phyloP scores from a whole-genome alignment of 2,797 vertebrate species.

The Galago senegalensis region DNA sequence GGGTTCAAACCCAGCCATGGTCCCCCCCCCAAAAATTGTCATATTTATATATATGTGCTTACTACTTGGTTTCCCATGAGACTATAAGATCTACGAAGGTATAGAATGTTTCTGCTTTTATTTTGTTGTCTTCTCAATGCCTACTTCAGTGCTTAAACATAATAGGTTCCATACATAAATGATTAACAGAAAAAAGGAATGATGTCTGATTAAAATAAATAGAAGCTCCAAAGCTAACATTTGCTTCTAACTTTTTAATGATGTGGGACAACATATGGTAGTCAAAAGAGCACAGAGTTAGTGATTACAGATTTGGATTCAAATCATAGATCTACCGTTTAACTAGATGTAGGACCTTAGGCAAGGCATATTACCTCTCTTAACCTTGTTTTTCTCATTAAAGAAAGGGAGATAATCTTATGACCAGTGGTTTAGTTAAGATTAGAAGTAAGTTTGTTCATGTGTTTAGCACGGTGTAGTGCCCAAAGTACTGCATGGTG shows the following conservation, averaged over 20 bases:
- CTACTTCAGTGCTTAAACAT: background rate
- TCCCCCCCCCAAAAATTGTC: background rate
- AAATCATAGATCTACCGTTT: background rate
- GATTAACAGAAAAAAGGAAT: conserved; percentile 30
- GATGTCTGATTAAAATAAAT: conserved; percentile 51
- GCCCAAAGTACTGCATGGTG: conserved; percentile 27
- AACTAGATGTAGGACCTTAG: background rate
- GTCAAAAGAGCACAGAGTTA: conserved; percentile 18
- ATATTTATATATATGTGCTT: conserved; percentile 40
- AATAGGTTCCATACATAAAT: background rate
- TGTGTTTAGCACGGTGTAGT: background rate
- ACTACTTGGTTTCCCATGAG: conserved; percentile 11
- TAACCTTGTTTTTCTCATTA: conserved; percentile 33
- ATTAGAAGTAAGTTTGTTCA: conserved; percentile 50
- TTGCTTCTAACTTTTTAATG: conserved; percentile 44
- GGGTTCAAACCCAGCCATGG: no score
- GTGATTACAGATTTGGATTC: conserved; percentile 43
- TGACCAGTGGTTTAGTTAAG: background rate
- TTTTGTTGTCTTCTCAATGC: conserved; percentile 7
- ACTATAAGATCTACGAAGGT: background rate
- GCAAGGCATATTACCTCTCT: conserved; percentile 39
- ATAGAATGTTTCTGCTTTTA: background rate
- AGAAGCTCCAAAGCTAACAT: conserved; percentile 9
- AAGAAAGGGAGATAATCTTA: conserved; percentile 16
- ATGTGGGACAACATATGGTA: background rate